Evolutionary conservation across 2,888 invertebrate genomes (phyloP), one percentile per base, ranked within the genome.

Genomic region (Entomobrya multifasciata): DNA sequence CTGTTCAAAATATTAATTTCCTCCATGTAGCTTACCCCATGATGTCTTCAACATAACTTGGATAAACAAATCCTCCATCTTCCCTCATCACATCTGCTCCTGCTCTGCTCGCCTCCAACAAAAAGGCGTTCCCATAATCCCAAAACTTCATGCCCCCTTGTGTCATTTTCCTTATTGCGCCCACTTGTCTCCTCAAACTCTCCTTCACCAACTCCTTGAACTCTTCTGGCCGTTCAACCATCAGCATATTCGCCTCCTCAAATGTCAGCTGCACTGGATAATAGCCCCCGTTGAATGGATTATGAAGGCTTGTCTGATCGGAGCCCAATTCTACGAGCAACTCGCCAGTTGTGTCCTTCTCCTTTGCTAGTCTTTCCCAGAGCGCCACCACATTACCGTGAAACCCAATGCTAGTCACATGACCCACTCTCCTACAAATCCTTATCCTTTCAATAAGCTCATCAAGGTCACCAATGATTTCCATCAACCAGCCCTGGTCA

Each of bases 51-150:
- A 95, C 94, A 91, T 95, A 95, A 70, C 94, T 94, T 0, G 94
- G 94, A 91, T 94, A 95, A 65, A 93, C 92, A 92, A 94, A 95
- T 47, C 91, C 91, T 1, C n/a, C 44, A 4, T 91, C 85, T 17
- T 83, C 80, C 11, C 77, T 74, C 27, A 92, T 92, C 4, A 94
- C 93, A 86, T 94, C 92, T 5, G 94, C 94, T 10, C 94, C 93
- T 55, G 94, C 94, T 85, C 94, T 91, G 70, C 93, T 92, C 4
- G 94, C 94, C 91, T 95, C 94, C 81, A 95, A 92, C 22, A 95
- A 92, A 91, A 95, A 95, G 1, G 95, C 95, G 91, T 95, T 95
- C 22, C 95, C 95, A 91, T 95, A 95, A 91, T 95, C 95, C 94
- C 94, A 95, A 92, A 95, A 95, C 90, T 93, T 93, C 92, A 95